Percentiles rank a stretch among this genome's conserved stretches.
Evolutionary conservation across 1,140 invertebrate genomes (phyloP).

Genomic region (Acromyrmex heyeri): DNA sequence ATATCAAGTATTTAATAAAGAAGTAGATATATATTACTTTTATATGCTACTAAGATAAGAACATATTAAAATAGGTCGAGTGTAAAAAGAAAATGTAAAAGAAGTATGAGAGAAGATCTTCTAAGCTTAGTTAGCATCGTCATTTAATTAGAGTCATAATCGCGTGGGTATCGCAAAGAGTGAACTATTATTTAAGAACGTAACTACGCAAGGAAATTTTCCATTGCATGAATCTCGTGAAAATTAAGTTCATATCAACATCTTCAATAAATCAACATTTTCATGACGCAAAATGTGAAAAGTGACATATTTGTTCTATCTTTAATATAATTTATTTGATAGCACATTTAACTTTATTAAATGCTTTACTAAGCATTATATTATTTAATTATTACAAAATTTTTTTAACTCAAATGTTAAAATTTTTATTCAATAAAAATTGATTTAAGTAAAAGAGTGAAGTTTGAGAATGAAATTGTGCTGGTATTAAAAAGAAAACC

Average conservation of each 20-base stretch:
- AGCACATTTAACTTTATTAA: conserved; percentile 1
- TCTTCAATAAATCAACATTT: conserved; percentile 1
- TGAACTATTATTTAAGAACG: neutral
- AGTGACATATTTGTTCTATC: neutral
- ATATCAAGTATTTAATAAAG: neutral
- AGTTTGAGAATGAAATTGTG: too few species aligned
- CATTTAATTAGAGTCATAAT: neutral
- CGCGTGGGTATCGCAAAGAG: neutral
- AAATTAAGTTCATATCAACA: conserved; percentile 17
- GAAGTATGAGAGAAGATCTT: neutral
- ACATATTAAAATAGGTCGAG: neutral
- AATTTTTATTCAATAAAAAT: too few species aligned
- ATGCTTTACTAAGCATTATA: neutral
- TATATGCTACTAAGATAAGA: neutral
- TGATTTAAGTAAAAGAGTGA: too few species aligned
- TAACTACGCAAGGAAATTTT: neutral
- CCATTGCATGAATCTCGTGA: neutral
- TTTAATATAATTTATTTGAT: neutral
- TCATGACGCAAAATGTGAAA: neutral
- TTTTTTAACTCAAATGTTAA: too few species aligned
- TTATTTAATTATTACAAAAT: too few species aligned
- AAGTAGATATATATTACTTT: conserved; percentile 1
- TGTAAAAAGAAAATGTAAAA: neutral
- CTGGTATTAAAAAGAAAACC: too few species aligned
- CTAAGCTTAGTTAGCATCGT: neutral